Base-by-base conservation (phyloP, 1,140 invertebrate species). In the Antheraea mylitta region DNA sequence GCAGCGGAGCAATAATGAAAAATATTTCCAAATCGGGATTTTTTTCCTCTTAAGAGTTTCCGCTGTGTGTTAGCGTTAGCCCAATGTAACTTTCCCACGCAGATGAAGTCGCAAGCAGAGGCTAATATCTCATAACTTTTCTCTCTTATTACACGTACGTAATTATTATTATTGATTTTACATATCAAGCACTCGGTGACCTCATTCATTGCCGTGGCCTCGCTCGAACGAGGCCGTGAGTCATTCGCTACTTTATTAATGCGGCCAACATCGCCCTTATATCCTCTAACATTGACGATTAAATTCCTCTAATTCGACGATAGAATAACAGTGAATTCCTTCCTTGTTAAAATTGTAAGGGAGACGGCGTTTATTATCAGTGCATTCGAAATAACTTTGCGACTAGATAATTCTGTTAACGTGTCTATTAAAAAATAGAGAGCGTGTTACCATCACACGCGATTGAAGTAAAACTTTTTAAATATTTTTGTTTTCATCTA, bases 141-240 rank as follows among this genome's bases (percentile, higher is more conserved):
- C 1, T 42, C 45, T 6, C 10, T 16, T 53, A 6, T 16, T 53
- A 53, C 45, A 16, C 2, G 11, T 13, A 16, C 5, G 5, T 53
- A 16, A 53, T n/a, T 53, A 13, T 53, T 48, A 48, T 48, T 53
- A 53, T 53, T 53, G 45, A 53, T 53, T 53, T 42, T 53, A 53
- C 45, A 53, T 53, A 53, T 53, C 45, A 53, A 53, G 45, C 13
- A 53, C 18, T 38, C 66, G 62, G 42, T 71, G 69, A 74, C 73
- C 69, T 71, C 69, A 74, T 61, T 58, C 65, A 66, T 53, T 71
- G 66, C 58, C 64, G 19, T 38, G 64, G 65, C 65, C 70, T 68
- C 19, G 68, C 67, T 67, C 66, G 60, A 74, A 45, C 53, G 65
- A 69, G 69, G 67, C 48, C 60, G 58, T 74, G 73, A 74, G 62